Conservation (phyloP, 2,888 invertebrate genomes). For the Poecilus cupreus region DNA sequence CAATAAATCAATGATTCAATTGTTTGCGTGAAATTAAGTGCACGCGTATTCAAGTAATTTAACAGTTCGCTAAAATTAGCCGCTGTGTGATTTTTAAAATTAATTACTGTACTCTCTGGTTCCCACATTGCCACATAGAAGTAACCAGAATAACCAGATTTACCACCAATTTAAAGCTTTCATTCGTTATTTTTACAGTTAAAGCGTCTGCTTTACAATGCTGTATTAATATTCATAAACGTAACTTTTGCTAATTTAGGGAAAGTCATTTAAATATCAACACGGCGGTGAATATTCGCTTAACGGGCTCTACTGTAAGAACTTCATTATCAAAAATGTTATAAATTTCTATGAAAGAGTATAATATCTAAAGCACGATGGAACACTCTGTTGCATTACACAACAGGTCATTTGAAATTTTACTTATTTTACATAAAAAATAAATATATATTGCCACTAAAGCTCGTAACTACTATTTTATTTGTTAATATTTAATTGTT, state of each 20-base stretch:
- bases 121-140: not conserved
- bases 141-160: constrained; percentile 10
- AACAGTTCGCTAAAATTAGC: too few relatives aligned
- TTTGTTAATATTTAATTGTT: too few relatives aligned
- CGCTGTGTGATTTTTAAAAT: not conserved
- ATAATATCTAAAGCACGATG: not conserved
- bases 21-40: constrained; percentile 9
- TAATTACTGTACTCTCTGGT: not conserved
- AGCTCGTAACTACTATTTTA: too few relatives aligned
- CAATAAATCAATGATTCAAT: constrained; percentile 23
- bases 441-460: too few relatives aligned
- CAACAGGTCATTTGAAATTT: not conserved
- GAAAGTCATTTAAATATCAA: constrained; percentile 40
- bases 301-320: not conserved
- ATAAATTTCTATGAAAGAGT: constrained; percentile 24
- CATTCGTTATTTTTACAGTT: constrained; percentile 28
- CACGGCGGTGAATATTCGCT: constrained; percentile 15
- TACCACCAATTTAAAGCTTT: constrained; percentile 29
- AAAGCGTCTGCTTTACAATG: constrained; percentile 7
- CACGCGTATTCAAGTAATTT: not conserved
- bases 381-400: not conserved
- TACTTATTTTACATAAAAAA: too few relatives aligned
- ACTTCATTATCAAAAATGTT: constrained; percentile 38
- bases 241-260: constrained; percentile 32
- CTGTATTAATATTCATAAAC: constrained; percentile 35